These are phyloP conservation scores for Drosophila picticornis DNA, from an alignment of 2,888 invertebrate genomes.

Conservation along the genomic window DNA sequence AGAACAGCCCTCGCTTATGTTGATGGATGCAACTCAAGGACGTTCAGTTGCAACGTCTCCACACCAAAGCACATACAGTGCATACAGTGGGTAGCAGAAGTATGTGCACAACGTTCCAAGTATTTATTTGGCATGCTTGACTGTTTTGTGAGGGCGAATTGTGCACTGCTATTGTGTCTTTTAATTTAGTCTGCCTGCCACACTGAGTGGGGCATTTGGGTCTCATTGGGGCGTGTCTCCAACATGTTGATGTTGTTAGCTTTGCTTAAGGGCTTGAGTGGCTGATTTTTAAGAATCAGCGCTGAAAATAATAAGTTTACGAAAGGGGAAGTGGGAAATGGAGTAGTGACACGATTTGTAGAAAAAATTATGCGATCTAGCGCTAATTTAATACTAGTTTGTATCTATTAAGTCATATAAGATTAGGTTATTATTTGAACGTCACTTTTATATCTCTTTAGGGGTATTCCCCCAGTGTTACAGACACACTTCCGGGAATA, in stretches of 20 bases:
- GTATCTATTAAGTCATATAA: background rate
- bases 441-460: too few relatives aligned
- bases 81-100: slow-evolving; percentile 30
- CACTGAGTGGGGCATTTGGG: slow-evolving; percentile 37
- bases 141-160: slow-evolving; percentile 25
- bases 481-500: slow-evolving; percentile 5
- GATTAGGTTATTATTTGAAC: background rate
- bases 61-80: background rate
- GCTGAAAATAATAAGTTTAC: slow-evolving; percentile 20
- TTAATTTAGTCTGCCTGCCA: slow-evolving; percentile 53
- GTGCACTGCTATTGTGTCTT: slow-evolving; percentile 32
- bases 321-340: background rate
- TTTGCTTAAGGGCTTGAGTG: slow-evolving; percentile 41
- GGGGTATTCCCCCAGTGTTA: background rate
- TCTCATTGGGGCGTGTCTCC: slow-evolving; percentile 42
- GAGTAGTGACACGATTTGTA: background rate
- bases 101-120: slow-evolving; percentile 27
- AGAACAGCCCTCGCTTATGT: slow-evolving; percentile 30
- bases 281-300: slow-evolving; percentile 33
- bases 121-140: slow-evolving; percentile 37
- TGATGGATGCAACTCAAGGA: slow-evolving; percentile 45
- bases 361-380: background rate
- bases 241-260: slow-evolving; percentile 28
- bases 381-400: too few relatives aligned
- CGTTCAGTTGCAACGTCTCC: slow-evolving; percentile 44